Percentiles rank a stretch among this genome's conserved stretches.
These are phyloP conservation scores for Catharus bicknelli DNA, from an alignment of 2,113 vertebrate species.

Conservation along the genomic window DNA sequence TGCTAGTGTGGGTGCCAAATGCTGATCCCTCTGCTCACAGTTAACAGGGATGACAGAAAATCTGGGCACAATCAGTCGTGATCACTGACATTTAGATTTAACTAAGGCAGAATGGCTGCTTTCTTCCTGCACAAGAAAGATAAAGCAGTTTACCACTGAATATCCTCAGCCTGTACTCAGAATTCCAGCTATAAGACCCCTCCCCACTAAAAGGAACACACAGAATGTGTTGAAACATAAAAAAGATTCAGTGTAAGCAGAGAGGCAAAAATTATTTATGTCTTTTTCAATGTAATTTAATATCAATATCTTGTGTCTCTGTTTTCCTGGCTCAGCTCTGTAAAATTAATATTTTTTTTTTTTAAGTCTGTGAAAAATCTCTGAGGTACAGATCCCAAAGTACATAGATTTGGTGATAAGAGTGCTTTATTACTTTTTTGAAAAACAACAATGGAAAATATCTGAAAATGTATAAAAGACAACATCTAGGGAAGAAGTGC, in stretches of 20 bases:
- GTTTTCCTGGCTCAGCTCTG: constrained; percentile 41
- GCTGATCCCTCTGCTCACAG: not conserved
- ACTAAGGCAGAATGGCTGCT: not conserved
- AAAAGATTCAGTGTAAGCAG: constrained; percentile 56
- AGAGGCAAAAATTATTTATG: constrained; percentile 43
- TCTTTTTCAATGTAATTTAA: constrained; percentile 57
- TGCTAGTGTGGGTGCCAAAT: not conserved
- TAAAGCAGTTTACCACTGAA: not conserved
- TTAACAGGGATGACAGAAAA: constrained; percentile 24
- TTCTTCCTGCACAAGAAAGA: not conserved
- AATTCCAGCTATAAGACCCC: not conserved
- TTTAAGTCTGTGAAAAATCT: constrained; percentile 41
- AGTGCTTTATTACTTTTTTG: constrained; percentile 52
- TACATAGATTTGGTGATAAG: constrained; percentile 41
- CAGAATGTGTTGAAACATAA: constrained; percentile 1
- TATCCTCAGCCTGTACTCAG: not conserved
- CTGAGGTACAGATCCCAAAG: constrained; percentile 31
- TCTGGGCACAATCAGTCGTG: not conserved
- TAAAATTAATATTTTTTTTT: not conserved
- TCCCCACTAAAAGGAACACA: not conserved
- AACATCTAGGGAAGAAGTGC: not conserved
- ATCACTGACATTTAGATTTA: constrained; percentile 49
- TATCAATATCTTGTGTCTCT: constrained; percentile 4
- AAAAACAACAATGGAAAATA: constrained; percentile 17
- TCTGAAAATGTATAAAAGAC: constrained; percentile 43